Base-by-base conservation (phyloP, 2,888 invertebrate genomes). In the Amphipyra tragopoginis region DNA sequence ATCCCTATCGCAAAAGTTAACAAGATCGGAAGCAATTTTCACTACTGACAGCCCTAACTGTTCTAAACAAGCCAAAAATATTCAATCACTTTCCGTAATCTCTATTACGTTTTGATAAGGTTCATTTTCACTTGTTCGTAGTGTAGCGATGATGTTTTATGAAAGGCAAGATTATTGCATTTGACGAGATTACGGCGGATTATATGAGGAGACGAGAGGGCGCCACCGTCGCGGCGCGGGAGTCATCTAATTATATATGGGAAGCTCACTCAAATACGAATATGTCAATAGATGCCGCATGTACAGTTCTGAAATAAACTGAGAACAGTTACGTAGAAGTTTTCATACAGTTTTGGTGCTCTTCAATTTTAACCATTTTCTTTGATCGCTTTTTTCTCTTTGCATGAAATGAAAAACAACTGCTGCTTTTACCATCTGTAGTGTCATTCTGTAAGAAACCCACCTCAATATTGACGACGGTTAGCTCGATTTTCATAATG, bases 11-110 rank as follows among this genome's bases (percentile, higher is more conserved):
- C 59, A 61, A 69, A 77, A 84, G 83, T 83, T 88, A 86, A 88
- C 77, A 79, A 81, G 84, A 88, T 89, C 86, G 84, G 85, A 90
- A 89, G 80, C 85, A 84, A 88, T 90, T 83, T 86, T 70, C 83
- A 52, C 72, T 78, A 67, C 63, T 79, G 84, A 81, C 87, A 86
- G 80, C 85, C 86, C 87, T 84, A 77, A 75, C 78, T 75, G 72
- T 60, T 66, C 39, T 51, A 51, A 57, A 60, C 75, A 66, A 48
- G 15, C 49, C 80, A 55, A 52, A 43, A 51, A 48, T 72, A 55
- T 50, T 14, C 7, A 44, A 50, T 43, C 56, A 49, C 21, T 44
- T 47, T 43, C 36, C 26, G 42, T 49, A 56, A 47, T 39, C 51
- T 55, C 42, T 80, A 69, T 52, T 15, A 2, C 53, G 10, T 55